Base-by-base conservation (phyloP, 2,113 vertebrate species). In the Vidua chalybeata region DNA sequence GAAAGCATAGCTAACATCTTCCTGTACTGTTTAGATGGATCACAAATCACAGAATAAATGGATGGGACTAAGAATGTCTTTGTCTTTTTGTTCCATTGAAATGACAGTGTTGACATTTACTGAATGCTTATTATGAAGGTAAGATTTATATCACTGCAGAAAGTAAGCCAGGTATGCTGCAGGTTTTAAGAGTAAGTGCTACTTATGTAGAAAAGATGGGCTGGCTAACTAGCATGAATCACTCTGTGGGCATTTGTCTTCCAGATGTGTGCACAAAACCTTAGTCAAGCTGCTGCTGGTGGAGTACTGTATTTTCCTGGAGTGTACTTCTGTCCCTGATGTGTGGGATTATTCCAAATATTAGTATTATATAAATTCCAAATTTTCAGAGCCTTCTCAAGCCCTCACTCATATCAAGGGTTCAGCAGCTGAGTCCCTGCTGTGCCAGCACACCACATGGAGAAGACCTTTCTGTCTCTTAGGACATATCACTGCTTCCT, bases 41-140 rank as follows among this genome's bases (percentile, higher is more conserved):
- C 71, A 82, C 90, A 96, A 93, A 95, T 92, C 90, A 96, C 35
- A 82, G 48, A 71, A 61, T 63, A 92, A 93, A 89, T 77, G 90
- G 48, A 93, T 62, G 69, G 41, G 52, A 89, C 89, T 41, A 59
- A 59, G 61, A 62, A 94, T 79, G 84, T 74, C 66, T 95, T 95
- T 91, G 69, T 56, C 75, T 92, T 87, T 93, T 71, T 61, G 35
- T 66, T 92, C 68, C 61, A 49, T 61, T 87, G 68, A 64, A 84
- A 89, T 62, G 83, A 72, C 69, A 80, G 26, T 54, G 73, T 55
- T 93, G 93, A 66, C 88, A 72, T 86, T 84, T 76, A 87, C 61
- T 84, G 83, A 92, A 84, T 1, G 9, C 58, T 96, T 93, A 68
- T 71, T 67, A 56, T 46, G 81, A 82, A 61, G 49, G 31, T 61